Base-by-base conservation (phyloP, 1,140 invertebrate species). In the Bombus vancouverensis region DNA sequence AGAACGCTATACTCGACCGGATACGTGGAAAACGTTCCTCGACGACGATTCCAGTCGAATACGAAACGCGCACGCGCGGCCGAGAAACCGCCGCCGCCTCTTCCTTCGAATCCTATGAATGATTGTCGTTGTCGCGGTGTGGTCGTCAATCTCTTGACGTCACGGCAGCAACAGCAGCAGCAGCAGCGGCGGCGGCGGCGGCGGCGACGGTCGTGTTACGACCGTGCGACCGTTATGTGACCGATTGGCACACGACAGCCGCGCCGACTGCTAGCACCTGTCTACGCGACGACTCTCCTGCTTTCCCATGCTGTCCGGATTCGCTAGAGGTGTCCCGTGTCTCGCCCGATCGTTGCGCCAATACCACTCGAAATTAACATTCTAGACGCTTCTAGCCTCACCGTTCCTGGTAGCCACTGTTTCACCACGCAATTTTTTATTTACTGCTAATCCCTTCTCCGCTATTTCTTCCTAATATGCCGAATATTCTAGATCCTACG, bases 211-310 rank as follows among this genome's bases (percentile, higher is more conserved):
- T 92, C 93, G 92, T 92, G 91, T 94, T 92, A 94, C 92, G 92
- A 93, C 89, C 92, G 89, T 92, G 91, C 92, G 93, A 93, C 93
- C 93, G 94, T 95, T 94, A 95, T 93, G 91, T 94, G 93, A 94
- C 94, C 94, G 92, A 94, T 93, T 92, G 88, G 88, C 91, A 91
- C 90, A 90, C 91, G 91, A 92, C 75, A 77, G 79, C 57, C 75
- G 74, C 86, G 81, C 74, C 85, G 88, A 77, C 81, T 47, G 79
- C 47, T 57, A 72, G 85, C 91, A 90, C 91, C 87, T 91, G 88
- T 82, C 80, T 75, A 68, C 78, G 88, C 73, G 77, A 47, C 73
- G 77, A 47, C 87, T 91, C 83, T 42, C 44, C 78, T 68, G 70
- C 59, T 85, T 85, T 85, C 79, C 79, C 84, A 81, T 85, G 84